Evolutionary conservation across 2,113 vertebrate species (phyloP), one percentile per base, ranked within the genome.

Genomic region (Gorilla gorilla): DNA sequence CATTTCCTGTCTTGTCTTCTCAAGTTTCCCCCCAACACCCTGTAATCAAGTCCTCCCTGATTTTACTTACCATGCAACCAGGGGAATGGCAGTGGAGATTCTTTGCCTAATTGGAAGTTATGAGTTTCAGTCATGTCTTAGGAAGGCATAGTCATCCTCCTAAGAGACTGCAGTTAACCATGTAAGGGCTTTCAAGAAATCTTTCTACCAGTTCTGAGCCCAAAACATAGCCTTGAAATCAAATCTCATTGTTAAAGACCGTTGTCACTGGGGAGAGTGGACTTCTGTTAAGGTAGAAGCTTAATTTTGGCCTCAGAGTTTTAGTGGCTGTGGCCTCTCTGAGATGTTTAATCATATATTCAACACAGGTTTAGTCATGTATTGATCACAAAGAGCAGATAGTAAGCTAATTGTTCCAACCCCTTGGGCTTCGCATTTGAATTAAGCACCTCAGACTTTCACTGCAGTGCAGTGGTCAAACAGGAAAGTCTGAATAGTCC

Each of bases 311-410:
- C 12, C 52, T 20, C 30, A 52, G 23, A 43, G 5, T n/a, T 72
- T 61, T 8, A 11, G 0, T 82, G 52, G 11, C 23, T 59, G 5
- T 72, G 32, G 12, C 23, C 9, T 59, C 30, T 80, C 32, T 81
- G 64, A 70, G 93, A 40, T 25, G 23, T 32, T 73, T 90, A n/a
- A 83, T 90, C 59, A 52, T 22, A 20, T 35, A 30, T 48, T 87
- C 75, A 40, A 32, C 38, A 45, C 61, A 78, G 17, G 5, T 55
- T 76, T 75, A 55, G 68, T 78, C 20, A 6, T 88, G 48, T 68
- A 32, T 27, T 48, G 61, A 55, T 43, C 45, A 72, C 40, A 68
- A 27, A 64, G 25, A 52, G 25, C 78, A 70, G 75, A 61, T 55
- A 50, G 43, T 8, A 61, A 93, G 13, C 10, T 89, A 64, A 66